Base-by-base conservation (phyloP, 2,797 vertebrate species). In the Notoglanidium macrostoma region DNA sequence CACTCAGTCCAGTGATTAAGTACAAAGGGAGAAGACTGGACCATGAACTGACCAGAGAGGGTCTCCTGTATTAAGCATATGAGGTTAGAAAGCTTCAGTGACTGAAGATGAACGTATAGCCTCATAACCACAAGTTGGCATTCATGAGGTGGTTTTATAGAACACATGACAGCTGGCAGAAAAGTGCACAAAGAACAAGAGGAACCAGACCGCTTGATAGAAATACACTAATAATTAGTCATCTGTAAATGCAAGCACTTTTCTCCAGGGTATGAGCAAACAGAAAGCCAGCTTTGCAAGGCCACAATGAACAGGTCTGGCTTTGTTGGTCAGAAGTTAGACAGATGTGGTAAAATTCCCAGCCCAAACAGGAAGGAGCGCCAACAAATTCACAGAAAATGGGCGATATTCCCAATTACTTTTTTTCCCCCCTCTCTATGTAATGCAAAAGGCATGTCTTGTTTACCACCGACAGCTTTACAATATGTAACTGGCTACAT, bases 381-480 rank as follows among this genome's bases (percentile, higher is more conserved):
- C 5, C n/a, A 78, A 83, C 46, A 80, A 74, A 84, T 35, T 35
- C 49, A 51, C 67, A 54, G 55, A 76, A 54, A 90, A 84, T 81
- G 49, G 9, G 84, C 68, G n/a, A 19, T 9, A 82, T 83, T 88
- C 86, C 85, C 78, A 87, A 84, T 87, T 51, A 65, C 55, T 80
- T 32, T 35, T 32, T 26, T 17, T 46, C 46, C 46, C 14, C 49
- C 49, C 35, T 44, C 32, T 26, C 57, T 61, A 26, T 84, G 80
- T 89, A 87, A 92, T 88, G 80, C 86, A 88, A 92, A 89, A 87
- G 23, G 85, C 82, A 87, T 10, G 59, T 77, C 84, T 86, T 84
- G 73, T 87, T 88, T 67, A 78, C 51, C 2, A 19, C 49, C n/a
- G 70, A 86, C 88, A 88, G 90, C 65, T 88, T 83, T n/a, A 79